Base-by-base conservation (phyloP, 2,888 invertebrate species). In the Aproaerema taeniolella region DNA sequence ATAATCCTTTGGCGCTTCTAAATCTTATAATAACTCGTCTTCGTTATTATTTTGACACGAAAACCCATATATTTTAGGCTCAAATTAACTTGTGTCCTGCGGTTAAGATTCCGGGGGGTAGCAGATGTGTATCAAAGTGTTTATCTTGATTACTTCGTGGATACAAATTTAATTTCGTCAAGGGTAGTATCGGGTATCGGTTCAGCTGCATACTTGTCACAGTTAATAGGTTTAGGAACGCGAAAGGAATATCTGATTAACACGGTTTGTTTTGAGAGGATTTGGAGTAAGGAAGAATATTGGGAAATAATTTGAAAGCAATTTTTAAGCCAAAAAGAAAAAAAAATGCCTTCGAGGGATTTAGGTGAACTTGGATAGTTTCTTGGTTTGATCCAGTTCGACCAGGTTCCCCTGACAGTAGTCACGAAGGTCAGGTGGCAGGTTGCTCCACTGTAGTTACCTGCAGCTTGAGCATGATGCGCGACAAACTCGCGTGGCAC, bases 51-150 rank as follows among this genome's bases (percentile, higher is more conserved):
- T 20, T 20, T 20, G 8, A 8, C 4, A 8, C 20, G 4, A 20
- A 20, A 20, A 8, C 4, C 5, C 20, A 20, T 20, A 8, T 20
- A 20, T 8, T 20, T 20, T 20, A 20, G 20, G 20, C 4, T 20
- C 20, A 20, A 4, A 20, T 20, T 20, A 6, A 20, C 4, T 4
- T 20, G 20, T 20, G 8, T 8, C 20, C 8, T 20, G 20, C 20
- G 20, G 20, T 4, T 20, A 20, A 8, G 5, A 20, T 20, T 20
- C 8, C 20, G 8, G 8, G 20, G 53, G 61, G 64, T 46, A 74
- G 55, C 83, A 82, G 82, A 80, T 83, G 83, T 71, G 74, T 72
- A 71, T 58, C 64, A 58, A 67, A 73, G 63, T 74, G 79, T 78
- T 81, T 70, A 63, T 61, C 65, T 74, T 82, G 78, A 78, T 83